Evolutionary conservation across 2,797 vertebrate species (phyloP).

Genomic region (Hypotaenidia philippensis): DNA sequence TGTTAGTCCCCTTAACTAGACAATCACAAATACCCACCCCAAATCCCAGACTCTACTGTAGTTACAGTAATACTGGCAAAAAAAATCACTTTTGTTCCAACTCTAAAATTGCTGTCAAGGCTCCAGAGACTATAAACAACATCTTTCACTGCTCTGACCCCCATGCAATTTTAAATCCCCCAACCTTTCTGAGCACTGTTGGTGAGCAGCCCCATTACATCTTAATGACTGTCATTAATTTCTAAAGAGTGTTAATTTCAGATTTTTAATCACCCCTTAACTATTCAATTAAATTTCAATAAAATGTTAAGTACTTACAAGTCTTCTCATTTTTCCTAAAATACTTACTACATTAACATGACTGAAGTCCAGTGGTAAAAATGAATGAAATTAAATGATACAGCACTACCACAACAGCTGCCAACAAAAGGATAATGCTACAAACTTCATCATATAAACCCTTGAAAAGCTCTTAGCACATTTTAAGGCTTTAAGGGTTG

Average conservation of each 20-base stretch:
- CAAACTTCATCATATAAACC: conserved; percentile 26
- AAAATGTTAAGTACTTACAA: conserved; percentile 91
- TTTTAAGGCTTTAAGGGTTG: conserved; percentile 10
- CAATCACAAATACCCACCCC: conserved; percentile 65
- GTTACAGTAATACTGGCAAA: conserved; percentile 74
- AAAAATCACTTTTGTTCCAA: conserved; percentile 82
- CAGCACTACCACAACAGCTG: conserved; percentile 66
- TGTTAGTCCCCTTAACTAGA: conserved; percentile 60
- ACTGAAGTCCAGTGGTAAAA: conserved; percentile 82
- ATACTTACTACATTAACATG: conserved; percentile 87
- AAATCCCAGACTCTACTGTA: conserved; percentile 71
- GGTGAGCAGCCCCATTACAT: conserved; percentile 92
- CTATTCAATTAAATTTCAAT: conserved; percentile 93
- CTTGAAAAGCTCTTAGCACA: not conserved
- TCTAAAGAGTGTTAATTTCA: conserved; percentile 92
- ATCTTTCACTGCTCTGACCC: conserved; percentile 88
- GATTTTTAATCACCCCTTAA: conserved; percentile 92
- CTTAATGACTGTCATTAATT: conserved; percentile 93
- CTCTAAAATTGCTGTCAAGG: conserved; percentile 82
- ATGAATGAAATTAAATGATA: conserved; percentile 80
- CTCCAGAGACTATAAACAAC: conserved; percentile 86
- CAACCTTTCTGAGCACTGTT: conserved; percentile 89
- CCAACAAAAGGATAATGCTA: conserved; percentile 65
- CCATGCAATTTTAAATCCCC: conserved; percentile 91
- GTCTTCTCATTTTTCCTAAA: conserved; percentile 88